Percentiles rank a stretch among this genome's conserved stretches.
Conservation (phyloP, 2,797 vertebrate species). For the Ibycter americanus region DNA sequence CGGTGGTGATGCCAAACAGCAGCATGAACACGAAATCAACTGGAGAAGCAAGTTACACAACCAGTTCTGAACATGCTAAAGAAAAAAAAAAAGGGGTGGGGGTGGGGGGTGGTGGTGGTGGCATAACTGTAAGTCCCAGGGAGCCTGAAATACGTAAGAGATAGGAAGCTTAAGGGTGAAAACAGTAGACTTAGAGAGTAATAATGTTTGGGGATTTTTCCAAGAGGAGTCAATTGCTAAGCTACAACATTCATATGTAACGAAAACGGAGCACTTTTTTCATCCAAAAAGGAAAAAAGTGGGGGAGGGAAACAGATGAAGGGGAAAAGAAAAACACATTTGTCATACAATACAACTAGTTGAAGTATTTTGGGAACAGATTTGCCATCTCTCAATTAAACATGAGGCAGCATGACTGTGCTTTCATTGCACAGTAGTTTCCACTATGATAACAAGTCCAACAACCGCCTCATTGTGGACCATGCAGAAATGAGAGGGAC, state of each 20-base stretch:
- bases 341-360: slow-evolving; percentile 5
- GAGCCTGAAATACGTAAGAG: neutral
- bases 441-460: slow-evolving; percentile 86
- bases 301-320: neutral
- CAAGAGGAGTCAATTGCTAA: neutral
- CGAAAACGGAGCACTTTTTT: neutral
- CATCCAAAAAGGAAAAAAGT: neutral
- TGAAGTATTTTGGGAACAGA: slow-evolving; percentile 35
- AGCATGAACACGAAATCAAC: rapidly evolving
- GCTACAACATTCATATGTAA: neutral
- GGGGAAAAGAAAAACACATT: slow-evolving; percentile 50
- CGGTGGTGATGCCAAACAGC: neutral
- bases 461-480: slow-evolving; percentile 84
- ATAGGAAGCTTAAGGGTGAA: neutral
- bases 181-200: neutral
- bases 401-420: slow-evolving; percentile 43
- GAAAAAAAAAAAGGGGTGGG: neutral
- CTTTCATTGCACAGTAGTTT: slow-evolving; percentile 78
- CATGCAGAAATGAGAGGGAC: slow-evolving; percentile 72
- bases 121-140: neutral
- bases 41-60: neutral
- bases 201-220: neutral
- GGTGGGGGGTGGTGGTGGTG: too few species aligned
- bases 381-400: slow-evolving; percentile 44
- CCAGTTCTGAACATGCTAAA: neutral